phyloP scores from a whole-genome alignment of 2,797 vertebrate species.

The Delichon dasypus region DNA sequence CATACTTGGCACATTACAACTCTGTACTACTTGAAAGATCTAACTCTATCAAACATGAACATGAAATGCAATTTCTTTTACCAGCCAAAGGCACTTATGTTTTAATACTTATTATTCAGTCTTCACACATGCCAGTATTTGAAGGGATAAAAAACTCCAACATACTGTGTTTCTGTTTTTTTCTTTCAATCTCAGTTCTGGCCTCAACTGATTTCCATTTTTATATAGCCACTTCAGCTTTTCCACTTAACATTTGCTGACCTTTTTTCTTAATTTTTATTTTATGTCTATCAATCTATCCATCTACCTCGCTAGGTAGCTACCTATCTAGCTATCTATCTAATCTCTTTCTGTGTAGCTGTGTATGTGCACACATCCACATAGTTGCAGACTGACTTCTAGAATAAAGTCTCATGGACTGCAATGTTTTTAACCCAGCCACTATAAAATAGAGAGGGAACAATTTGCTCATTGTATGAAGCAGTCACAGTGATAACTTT shows the following conservation, averaged over 20 bases:
- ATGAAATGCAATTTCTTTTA: slow-evolving; percentile 22
- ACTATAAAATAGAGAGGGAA: neutral
- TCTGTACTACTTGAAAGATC: neutral
- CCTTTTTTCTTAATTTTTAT: neutral
- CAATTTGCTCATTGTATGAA: neutral
- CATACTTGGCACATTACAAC: neutral
- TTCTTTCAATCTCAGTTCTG: neutral
- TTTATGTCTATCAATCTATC: neutral
- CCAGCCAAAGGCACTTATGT: neutral
- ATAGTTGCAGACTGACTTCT: neutral
- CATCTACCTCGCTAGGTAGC: too few species aligned
- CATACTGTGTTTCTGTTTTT: neutral
- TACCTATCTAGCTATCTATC: too few species aligned
- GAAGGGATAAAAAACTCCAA: neutral
- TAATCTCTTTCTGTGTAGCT: neutral
- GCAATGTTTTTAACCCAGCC: neutral
- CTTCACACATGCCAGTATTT: neutral
- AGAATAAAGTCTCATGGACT: neutral
- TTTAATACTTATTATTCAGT: neutral
- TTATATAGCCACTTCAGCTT: neutral
- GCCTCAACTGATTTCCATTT: neutral
- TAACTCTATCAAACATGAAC: neutral
- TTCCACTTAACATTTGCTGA: neutral
- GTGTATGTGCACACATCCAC: too few species aligned
- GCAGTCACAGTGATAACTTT: neutral